Base-by-base conservation (phyloP, 2,797 vertebrate species). In the Macrochelys suwanniensis region DNA sequence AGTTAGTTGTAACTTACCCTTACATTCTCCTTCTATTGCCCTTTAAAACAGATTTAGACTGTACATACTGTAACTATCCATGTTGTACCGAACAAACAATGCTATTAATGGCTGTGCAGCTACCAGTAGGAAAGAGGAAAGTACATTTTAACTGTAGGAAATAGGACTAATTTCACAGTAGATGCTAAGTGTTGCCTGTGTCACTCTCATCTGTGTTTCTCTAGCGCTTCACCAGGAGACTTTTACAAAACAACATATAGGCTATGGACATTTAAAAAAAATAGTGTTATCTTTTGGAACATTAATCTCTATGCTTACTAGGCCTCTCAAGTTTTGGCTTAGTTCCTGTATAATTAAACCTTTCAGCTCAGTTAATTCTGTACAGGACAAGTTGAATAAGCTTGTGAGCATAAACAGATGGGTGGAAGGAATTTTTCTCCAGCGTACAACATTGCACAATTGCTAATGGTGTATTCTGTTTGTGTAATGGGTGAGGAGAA, bases 201-300 rank as follows among this genome's bases (percentile, higher is more conserved):
- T 89, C 12, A 94, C 59, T 21, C 87, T 87, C 57, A 59, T 33
- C 50, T 92, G 15, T 84, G 54, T 91, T 74, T 42, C 71, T 42
- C 37, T 74, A 25, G 42, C 21, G 26, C 37, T 74, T 74, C 71
- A 74, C 42, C 37, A 42, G 68, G 37, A 71, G 37, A 81, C 51
- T 95, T 90, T 93, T 57, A 77, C 31, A 51, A 59, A 94, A 85
- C 47, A 15, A 49, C 92, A n/a, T 68, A 89, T 53, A 68, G 76
- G 37, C 54, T 83, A 82, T 89, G 56, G 93, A 91, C 94, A 88
- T 93, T 47, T 47, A 8, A 94, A 96, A 90, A 31, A 59, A 59
- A 94, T 89, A 89, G 9, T 81, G 91, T 82, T 95, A 83, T 90
- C 51, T 82, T 92, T 96, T 96, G 92, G 94, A 97, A 96, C 84